A percentile compares a stretch with the other conserved stretches of the same genome.
Evolutionary conservation across 2,888 invertebrate species (phyloP).

Genomic region (Exocentrus adspersus): DNA sequence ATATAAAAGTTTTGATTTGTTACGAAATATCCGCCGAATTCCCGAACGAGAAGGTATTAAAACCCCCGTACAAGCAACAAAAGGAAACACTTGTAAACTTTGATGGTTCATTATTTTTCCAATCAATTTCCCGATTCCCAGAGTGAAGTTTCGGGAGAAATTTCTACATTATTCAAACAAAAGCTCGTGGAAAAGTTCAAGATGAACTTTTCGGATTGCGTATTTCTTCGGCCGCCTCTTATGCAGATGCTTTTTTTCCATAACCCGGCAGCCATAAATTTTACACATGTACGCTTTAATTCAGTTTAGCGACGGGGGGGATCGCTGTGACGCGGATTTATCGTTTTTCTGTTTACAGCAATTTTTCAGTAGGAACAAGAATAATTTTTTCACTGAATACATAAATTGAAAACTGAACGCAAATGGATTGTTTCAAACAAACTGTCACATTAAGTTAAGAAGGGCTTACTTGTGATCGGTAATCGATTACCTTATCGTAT

Average conservation of each 20-base stretch:
- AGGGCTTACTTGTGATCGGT: too few species aligned
- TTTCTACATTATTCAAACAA: slow-evolving; percentile 17
- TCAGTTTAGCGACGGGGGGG: background rate
- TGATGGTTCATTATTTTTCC: slow-evolving; percentile 11
- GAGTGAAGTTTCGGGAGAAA: slow-evolving; percentile 4
- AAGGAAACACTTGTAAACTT: slow-evolving; percentile 5
- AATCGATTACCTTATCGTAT: too few species aligned
- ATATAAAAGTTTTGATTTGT: slow-evolving; percentile 1
- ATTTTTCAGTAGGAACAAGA: slow-evolving; percentile 18
- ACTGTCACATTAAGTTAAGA: too few species aligned
- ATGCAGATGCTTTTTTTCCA: slow-evolving; percentile 22
- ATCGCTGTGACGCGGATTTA: slow-evolving; percentile 16
- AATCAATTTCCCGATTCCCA: background rate
- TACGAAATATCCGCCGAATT: background rate
- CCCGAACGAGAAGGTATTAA: background rate
- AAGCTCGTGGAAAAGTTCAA: slow-evolving; percentile 21
- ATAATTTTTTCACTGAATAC: slow-evolving; percentile 5
- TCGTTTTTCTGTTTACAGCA: slow-evolving; percentile 8
- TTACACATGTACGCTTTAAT: slow-evolving; percentile 22
- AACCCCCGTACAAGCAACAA: background rate
- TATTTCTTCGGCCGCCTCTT: slow-evolving; percentile 10
- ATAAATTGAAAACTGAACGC: slow-evolving; percentile 11
- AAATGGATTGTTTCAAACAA: background rate
- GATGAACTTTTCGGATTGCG: slow-evolving; percentile 23
- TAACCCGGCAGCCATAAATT: slow-evolving; percentile 13